These are phyloP conservation scores for Oryzaephilus surinamensis DNA, from an alignment of 1,140 invertebrate species.

Conservation along the genomic window DNA sequence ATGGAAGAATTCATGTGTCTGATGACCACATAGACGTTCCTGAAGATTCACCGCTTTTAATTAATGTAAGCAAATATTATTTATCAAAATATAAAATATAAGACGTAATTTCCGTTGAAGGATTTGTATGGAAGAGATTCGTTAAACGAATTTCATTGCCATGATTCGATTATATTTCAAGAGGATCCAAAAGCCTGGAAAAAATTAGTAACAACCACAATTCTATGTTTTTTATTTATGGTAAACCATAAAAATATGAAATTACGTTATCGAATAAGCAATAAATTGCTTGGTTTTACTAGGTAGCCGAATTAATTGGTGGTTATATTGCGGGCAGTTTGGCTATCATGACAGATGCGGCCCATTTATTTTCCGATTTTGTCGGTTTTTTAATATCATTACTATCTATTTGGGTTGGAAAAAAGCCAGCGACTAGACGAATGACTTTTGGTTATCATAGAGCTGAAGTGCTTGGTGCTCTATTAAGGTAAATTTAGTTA, in stretches of 20 bases:
- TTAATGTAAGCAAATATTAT: slow-evolving; percentile 17
- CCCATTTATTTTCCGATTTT: slow-evolving; percentile 74
- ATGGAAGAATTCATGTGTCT: slow-evolving; percentile 7
- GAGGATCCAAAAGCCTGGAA: slow-evolving; percentile 24
- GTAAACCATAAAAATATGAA: slow-evolving; percentile 36
- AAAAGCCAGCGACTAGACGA: slow-evolving; percentile 49
- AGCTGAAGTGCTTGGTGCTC: slow-evolving; percentile 53
- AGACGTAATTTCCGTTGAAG: slow-evolving; percentile 12
- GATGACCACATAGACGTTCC: slow-evolving; percentile 16
- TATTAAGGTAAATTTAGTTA: slow-evolving; percentile 27
- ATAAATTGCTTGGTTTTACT: slow-evolving; percentile 14
- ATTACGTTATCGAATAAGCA: slow-evolving; percentile 6
- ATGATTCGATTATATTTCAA: slow-evolving; percentile 13
- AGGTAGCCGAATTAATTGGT: slow-evolving; percentile 60
- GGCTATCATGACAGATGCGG: slow-evolving; percentile 75
- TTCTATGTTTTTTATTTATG: slow-evolving; percentile 55
- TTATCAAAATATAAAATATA: background rate
- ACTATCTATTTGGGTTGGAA: slow-evolving; percentile 60
- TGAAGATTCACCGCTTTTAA: slow-evolving; percentile 26
- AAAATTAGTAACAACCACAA: slow-evolving; percentile 45
- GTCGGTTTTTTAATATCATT: slow-evolving; percentile 71
- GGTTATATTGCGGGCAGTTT: slow-evolving; percentile 70
- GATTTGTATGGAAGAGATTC: slow-evolving; percentile 17
- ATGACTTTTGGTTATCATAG: slow-evolving; percentile 75
- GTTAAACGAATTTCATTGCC: slow-evolving; percentile 28